phyloP scores from a whole-genome alignment of 2,113 vertebrate species.

The Desmodus rotundus region DNA sequence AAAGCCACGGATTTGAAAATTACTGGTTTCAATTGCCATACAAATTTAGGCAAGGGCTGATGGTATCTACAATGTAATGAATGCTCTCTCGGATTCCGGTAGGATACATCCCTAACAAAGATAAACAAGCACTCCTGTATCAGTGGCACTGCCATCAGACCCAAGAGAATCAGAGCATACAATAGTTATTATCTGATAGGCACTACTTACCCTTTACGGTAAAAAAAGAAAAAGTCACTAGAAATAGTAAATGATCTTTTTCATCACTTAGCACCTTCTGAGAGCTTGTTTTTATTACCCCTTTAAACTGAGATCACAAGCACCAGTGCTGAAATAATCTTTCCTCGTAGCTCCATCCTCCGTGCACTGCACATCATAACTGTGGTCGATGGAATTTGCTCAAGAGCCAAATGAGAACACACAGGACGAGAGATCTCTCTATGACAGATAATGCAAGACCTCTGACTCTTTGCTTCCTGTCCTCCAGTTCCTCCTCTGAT shows the following conservation, averaged over 20 bases:
- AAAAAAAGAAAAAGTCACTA: background rate
- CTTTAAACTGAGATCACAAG: background rate
- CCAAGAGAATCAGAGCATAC: conserved; percentile 15
- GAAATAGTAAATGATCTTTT: conserved; percentile 5
- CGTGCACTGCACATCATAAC: background rate
- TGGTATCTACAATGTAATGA: background rate
- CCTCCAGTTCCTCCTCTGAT: background rate
- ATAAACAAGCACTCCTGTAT: conserved; percentile 32
- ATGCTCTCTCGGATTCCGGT: background rate
- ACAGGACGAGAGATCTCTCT: background rate
- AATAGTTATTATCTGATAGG: conserved; percentile 23
- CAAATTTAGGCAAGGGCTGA: background rate
- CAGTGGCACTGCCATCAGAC: background rate
- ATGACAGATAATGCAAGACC: background rate
- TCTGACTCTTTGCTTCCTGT: background rate
- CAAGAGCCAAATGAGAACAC: background rate
- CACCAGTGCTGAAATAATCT: background rate
- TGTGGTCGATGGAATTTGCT: background rate
- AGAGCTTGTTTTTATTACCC: background rate
- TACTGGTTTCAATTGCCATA: background rate
- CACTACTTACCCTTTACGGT: background rate
- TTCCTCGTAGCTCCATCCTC: background rate
- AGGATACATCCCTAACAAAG: background rate
- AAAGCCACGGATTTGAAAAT: background rate
- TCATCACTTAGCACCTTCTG: background rate